A percentile compares a stretch with the other conserved stretches of the same genome.
Evolutionary conservation across 2,888 invertebrate genomes (phyloP).

Genomic region (Portevinia maculata): DNA sequence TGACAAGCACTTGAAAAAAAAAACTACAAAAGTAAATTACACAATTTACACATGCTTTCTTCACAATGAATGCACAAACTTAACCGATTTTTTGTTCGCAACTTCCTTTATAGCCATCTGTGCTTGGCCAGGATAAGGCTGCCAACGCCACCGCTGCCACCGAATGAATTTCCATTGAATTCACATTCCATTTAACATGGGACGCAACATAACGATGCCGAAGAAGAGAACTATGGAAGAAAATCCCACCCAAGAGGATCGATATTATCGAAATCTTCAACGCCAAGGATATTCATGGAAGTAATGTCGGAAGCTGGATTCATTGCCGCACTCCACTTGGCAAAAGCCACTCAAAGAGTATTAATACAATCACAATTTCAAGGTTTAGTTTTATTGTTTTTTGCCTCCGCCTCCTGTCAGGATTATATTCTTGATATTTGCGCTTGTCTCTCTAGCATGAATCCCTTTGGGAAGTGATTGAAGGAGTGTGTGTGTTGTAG

Average conservation of each 20-base stretch:
- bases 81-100: not conserved
- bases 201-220: not conserved
- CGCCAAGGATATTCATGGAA: constrained; percentile 13
- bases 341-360: constrained; percentile 32
- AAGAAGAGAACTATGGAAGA: not conserved
- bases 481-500: not conserved
- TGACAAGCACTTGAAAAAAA: too few relatives aligned
- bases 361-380: constrained; percentile 57
- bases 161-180: constrained; percentile 65
- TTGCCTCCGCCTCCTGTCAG: not conserved
- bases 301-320: constrained; percentile 5
- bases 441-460: constrained; percentile 26
- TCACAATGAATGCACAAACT: constrained; percentile 34
- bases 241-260: not conserved
- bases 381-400: constrained; percentile 52
- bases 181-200: constrained; percentile 62
- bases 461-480: constrained; percentile 28
- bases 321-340: constrained; percentile 8
- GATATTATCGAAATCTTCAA: constrained; percentile 29
- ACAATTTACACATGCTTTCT: constrained; percentile 4
- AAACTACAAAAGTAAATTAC: not conserved
- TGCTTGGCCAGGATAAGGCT: not conserved
- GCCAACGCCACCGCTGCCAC: constrained; percentile 10
- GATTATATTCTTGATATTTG: not conserved
- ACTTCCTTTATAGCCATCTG: constrained; percentile 9